Evolutionary conservation across 1,140 invertebrate species (phyloP), one percentile per base, ranked within the genome.

Genomic region (Ladona fulva): DNA sequence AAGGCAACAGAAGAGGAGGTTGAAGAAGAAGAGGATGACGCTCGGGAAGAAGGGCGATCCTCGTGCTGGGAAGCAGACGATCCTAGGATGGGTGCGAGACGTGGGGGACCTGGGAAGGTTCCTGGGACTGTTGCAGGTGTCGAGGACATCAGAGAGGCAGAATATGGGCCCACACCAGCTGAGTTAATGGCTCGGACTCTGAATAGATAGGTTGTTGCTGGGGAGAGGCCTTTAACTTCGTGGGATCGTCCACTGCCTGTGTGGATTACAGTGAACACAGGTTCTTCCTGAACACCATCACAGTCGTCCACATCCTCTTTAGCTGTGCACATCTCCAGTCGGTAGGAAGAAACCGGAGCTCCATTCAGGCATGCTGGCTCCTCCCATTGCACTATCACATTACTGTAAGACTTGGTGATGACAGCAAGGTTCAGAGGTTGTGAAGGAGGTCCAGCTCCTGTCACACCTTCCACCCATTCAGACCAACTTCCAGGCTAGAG

Each of bases 171-270:
- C n/a, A 22, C 12, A 66, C 52, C 52, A 19, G 52, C 52, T 66
- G 52, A 76, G 42, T 77, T 66, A 42, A 74, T 75, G 82, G 89
- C 89, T 84, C 88, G 87, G 74, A 95, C 89, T 81, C 92, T 88
- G 83, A 96, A 95, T 81, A 89, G 91, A 84, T 95, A 96, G 16
- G 89, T 85, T 24, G 92, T 91, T 77, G 92, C 93, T 76, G 94
- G 93, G 3, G 86, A 85, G 77, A 96, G 85, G 79, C 90, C 89
- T 81, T 89, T 90, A n/a, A 94, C 87, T 81, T 94, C 91, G 82
- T 87, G 52, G 14, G 52, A 66, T 66, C 52, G 52, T 5, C 52
- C n/a, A 19, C 16, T 66, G 52, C 52, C 52, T 3, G 52, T 19
- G n/a, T 66, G 52, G 52, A 66, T 66, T 16, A 12, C 52, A 66